Percentiles rank a stretch among this genome's conserved stretches.
phyloP scores from a whole-genome alignment of 2,797 vertebrate species.

The Oophaga sylvatica region DNA sequence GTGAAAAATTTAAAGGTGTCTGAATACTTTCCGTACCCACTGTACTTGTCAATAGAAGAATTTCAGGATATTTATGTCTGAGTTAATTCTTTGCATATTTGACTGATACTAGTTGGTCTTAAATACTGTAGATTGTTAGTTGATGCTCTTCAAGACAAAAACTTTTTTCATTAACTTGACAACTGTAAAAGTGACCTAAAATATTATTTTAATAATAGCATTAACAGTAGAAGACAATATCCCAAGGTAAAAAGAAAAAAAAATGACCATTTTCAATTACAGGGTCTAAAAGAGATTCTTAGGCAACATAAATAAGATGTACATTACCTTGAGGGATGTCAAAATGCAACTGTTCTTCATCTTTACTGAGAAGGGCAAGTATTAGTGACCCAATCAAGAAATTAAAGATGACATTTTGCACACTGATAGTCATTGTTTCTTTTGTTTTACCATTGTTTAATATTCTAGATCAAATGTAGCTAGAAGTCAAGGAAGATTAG shows the following conservation, averaged over 20 bases:
- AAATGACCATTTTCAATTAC: slow-evolving; percentile 65
- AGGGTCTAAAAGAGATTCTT: slow-evolving; percentile 67
- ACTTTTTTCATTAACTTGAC: slow-evolving; percentile 39
- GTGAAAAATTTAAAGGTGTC: too few relatives aligned
- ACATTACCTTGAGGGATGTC: slow-evolving; percentile 65
- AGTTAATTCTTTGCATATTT: background rate
- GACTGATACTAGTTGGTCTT: background rate
- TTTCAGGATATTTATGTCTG: too few relatives aligned
- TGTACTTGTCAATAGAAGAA: too few relatives aligned
- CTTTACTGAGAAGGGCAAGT: slow-evolving; percentile 64
- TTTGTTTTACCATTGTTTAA: slow-evolving; percentile 60
- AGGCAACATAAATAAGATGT: slow-evolving; percentile 60
- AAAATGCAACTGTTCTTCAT: slow-evolving; percentile 68
- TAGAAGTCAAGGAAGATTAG: slow-evolving; percentile 53
- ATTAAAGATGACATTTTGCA: slow-evolving; percentile 72
- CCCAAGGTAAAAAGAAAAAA: slow-evolving; percentile 64
- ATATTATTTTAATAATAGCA: slow-evolving; percentile 65
- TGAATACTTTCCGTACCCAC: too few relatives aligned
- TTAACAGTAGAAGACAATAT: slow-evolving; percentile 67
- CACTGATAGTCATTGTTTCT: slow-evolving; percentile 62
- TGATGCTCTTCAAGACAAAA: background rate
- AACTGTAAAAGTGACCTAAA: slow-evolving; percentile 63
- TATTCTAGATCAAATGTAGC: slow-evolving; percentile 57
- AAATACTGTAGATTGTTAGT: background rate
- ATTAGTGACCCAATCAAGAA: slow-evolving; percentile 71